Base-by-base conservation (phyloP, 2,888 invertebrate genomes). In the Drosophila histrio region DNA sequence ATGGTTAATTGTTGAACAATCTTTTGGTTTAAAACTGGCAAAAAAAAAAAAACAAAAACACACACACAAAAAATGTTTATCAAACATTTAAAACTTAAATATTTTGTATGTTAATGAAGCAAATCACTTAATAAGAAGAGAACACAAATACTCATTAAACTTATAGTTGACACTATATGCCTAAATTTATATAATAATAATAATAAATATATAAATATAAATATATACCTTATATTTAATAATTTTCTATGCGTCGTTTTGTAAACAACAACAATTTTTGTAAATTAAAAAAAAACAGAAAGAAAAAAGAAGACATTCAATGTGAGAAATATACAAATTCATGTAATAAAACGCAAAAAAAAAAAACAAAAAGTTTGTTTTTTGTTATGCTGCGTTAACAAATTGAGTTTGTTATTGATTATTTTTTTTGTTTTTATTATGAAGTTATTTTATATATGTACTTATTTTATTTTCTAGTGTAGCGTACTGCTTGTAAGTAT, bases 271-370 rank as follows among this genome's bases (percentile, higher is more conserved):
- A n/a, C n/a, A n/a, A 60, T 69, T 87, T 80, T 76, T 82, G 87
- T 82, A 84, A 85, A 81, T 84, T 87, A 36, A 80, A 68, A 50
- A 59, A 63, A 59, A 47, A 62, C 65, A 58, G 65, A 41, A 56
- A 26, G 24, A 36, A 52, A 36, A 64, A 63, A 52, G 32, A 64
- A 63, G 63, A 73, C 73, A 74, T 72, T 84, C 68, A 84, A 87
- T 82, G 88, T 87, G 86, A 82, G 74, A 87, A 73, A 76, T 81
- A 84, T 71, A 74, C 67, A 84, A 59, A 63, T 77, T 76, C 52
- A 72, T 86, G 88, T 83, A 85, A 88, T 83, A 88, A 87, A 87
- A 85, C 87, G 84, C 77, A 87, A 87, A 84, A 79, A 30, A 28
- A 28, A 30, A 32, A 73, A 67, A 53, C 50, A 77, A 59, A 54